A percentile compares a stretch with the other conserved stretches of the same genome.
Conservation (phyloP, 2,797 vertebrate genomes). For the Microhierax caerulescens region DNA sequence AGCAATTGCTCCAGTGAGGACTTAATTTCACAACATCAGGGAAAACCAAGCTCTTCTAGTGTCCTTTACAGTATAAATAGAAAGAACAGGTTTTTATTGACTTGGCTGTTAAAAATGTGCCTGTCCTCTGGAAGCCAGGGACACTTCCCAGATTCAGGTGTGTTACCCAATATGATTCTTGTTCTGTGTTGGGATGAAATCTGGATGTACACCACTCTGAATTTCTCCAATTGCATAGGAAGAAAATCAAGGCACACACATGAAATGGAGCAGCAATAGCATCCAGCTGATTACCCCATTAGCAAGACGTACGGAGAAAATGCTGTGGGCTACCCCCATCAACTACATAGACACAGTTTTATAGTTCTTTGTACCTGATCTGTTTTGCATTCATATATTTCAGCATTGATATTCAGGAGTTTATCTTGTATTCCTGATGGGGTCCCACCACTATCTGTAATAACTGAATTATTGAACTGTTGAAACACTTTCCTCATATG, state of each 20-base stretch:
- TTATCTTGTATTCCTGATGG: not conserved
- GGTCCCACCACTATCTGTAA: not conserved
- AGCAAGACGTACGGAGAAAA: not conserved
- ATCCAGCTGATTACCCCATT: not conserved
- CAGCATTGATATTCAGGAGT: not conserved
- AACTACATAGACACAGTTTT: not conserved
- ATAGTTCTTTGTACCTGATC: not conserved
- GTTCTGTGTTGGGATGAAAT: not conserved
- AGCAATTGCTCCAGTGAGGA: not conserved
- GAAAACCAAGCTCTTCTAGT: not conserved
- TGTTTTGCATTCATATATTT: not conserved
- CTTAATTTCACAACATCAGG: not conserved
- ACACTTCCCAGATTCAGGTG: not conserved
- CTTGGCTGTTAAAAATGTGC: not conserved
- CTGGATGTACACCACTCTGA: rapidly evolving
- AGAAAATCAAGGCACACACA: not conserved
- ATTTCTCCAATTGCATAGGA: not conserved
- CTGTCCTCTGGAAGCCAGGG: not conserved
- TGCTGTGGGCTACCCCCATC: not conserved
- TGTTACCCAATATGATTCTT: not conserved
- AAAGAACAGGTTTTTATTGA: not conserved
- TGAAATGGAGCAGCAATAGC: not conserved
- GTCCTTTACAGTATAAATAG: not conserved
- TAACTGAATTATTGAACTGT: not conserved
- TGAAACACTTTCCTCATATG: not conserved